A percentile compares a stretch with the other conserved stretches of the same genome.
Evolutionary conservation across 2,113 vertebrate species (phyloP).

Genomic region (Apteryx mantelli): DNA sequence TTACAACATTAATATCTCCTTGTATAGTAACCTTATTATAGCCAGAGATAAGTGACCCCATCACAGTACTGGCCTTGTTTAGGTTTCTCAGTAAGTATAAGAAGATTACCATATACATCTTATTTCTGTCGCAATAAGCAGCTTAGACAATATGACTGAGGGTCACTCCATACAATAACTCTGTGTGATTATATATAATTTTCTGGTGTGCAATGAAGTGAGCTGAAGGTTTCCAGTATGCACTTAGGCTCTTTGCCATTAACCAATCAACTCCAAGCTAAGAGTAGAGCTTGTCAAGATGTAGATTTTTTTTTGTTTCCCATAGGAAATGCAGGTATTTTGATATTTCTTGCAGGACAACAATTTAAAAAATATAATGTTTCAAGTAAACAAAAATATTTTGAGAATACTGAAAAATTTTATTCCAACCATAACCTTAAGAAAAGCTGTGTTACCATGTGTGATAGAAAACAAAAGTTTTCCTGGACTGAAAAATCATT

Average conservation of each 20-base stretch:
- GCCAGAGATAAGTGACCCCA: conserved; percentile 36
- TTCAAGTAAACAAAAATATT: not conserved
- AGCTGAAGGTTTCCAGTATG: not conserved
- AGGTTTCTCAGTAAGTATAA: conserved; percentile 47
- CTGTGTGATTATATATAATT: not conserved
- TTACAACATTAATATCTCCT: not conserved
- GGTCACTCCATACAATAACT: conserved; percentile 44
- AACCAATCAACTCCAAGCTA: not conserved
- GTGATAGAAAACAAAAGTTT: not conserved
- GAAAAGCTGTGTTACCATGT: not conserved
- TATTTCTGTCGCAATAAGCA: conserved; percentile 59
- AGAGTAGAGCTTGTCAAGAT: not conserved
- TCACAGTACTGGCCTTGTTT: not conserved
- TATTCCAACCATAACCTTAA: not conserved
- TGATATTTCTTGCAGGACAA: not conserved
- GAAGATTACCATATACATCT: conserved; percentile 65
- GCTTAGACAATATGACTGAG: conserved; percentile 58
- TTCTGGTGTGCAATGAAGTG: not conserved
- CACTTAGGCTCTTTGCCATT: not conserved
- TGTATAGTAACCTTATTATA: conserved; percentile 50
- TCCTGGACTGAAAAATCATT: not conserved
- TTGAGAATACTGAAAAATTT: not conserved
- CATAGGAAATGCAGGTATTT: not conserved
- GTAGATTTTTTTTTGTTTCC: not conserved
- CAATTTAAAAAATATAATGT: not conserved